A percentile compares a stretch with the other conserved stretches of the same genome.
These are phyloP conservation scores for Lottia gigantea DNA, from an alignment of 2,888 invertebrate species.

Conservation along the genomic window DNA sequence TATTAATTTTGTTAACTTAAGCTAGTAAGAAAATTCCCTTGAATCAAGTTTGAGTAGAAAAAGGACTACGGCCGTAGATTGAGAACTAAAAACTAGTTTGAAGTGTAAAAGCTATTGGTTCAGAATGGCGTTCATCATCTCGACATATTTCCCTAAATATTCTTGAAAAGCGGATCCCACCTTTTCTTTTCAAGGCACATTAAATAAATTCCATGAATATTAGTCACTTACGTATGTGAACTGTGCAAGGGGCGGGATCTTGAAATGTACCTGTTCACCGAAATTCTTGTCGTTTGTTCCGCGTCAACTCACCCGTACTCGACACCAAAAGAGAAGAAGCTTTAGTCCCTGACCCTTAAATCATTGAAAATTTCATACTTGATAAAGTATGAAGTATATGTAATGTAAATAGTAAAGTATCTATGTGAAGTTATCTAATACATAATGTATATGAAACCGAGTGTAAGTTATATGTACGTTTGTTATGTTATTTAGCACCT, in stretches of 20 bases:
- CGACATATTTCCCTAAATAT: conserved; percentile 2
- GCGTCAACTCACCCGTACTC: not conserved
- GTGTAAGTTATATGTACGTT: no score
- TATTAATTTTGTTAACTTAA: no score
- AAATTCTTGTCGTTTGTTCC: conserved; percentile 1
- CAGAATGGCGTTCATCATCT: no score
- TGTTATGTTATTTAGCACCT: no score
- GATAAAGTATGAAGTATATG: not conserved
- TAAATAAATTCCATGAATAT: not conserved
- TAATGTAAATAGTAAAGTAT: no score
- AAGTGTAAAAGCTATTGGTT: no score
- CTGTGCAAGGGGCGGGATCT: not conserved
- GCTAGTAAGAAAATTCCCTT: no score
- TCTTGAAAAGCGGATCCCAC: conserved; percentile 1
- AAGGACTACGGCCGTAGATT: no score
- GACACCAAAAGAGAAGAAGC: not conserved
- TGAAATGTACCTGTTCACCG: conserved; percentile 4
- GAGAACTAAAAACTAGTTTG: no score
- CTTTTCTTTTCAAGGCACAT: not conserved
- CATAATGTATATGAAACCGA: no score
- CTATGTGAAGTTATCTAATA: no score
- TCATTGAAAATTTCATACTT: not conserved
- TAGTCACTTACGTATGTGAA: not conserved
- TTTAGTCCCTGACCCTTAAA: not conserved
- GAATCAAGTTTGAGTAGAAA: no score